Evolutionary conservation across 2,888 invertebrate genomes (phyloP).

Genomic region (Lasioglossum pauxillum): DNA sequence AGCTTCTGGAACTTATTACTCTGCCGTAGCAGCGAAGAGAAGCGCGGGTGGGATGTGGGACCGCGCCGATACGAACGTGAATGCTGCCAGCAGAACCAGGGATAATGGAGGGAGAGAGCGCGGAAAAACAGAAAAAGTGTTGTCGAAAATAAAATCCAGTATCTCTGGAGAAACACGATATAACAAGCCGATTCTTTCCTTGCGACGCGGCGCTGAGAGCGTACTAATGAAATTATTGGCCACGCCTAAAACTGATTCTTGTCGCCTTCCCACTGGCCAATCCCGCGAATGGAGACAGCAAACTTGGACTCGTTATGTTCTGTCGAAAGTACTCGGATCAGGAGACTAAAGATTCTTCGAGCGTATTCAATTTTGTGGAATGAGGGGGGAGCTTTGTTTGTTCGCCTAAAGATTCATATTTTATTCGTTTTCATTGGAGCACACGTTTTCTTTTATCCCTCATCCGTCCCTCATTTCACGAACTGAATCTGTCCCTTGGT

Average conservation of each 20-base stretch:
- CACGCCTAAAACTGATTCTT: not conserved
- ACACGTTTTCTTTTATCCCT: too few relatives aligned
- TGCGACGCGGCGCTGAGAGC: not conserved
- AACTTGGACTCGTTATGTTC: not conserved
- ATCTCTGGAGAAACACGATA: too few relatives aligned
- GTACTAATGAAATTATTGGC: not conserved
- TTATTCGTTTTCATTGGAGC: too few relatives aligned
- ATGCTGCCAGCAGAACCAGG: not conserved
- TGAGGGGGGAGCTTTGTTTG: too few relatives aligned
- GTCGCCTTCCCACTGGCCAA: not conserved
- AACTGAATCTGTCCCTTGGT: too few relatives aligned
- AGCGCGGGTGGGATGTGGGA: slow-evolving; percentile 41
- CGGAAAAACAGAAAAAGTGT: not conserved
- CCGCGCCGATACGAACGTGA: slow-evolving; percentile 12
- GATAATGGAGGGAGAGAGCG: slow-evolving; percentile 28
- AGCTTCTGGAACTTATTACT: slow-evolving; percentile 51
- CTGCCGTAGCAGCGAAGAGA: slow-evolving; percentile 16
- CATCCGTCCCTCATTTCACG: too few relatives aligned
- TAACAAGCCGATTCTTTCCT: not conserved
- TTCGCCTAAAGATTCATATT: too few relatives aligned
- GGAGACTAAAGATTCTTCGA: not conserved
- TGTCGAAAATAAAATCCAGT: slow-evolving; percentile 23
- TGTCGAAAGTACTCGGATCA: not conserved
- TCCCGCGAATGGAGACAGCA: not conserved
- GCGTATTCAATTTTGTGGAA: not conserved